These are phyloP conservation scores for Drosophila fuyamai DNA, from an alignment of 1,140 invertebrate genomes.

Conservation along the genomic window DNA sequence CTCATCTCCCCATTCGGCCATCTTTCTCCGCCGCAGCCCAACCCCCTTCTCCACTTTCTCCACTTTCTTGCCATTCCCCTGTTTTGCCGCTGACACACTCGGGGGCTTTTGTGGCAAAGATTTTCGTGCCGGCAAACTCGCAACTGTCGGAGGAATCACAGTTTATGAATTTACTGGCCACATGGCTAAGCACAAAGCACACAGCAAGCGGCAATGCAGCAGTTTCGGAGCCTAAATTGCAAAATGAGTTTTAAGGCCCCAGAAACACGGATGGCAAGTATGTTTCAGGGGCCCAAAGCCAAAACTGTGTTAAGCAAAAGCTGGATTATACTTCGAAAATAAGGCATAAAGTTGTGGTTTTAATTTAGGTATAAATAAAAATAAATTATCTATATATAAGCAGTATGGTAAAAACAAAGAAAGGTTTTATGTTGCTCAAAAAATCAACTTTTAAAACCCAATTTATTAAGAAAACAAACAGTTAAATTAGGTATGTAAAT, in stretches of 20 bases:
- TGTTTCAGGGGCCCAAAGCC: slow-evolving; percentile 8
- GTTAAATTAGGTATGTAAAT: too few species aligned
- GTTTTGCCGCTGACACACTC: slow-evolving; percentile 38
- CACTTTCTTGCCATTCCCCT: slow-evolving; percentile 14
- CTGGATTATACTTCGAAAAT: not conserved
- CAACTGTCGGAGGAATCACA: slow-evolving; percentile 61
- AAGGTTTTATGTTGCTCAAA: too few species aligned
- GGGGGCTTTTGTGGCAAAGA: slow-evolving; percentile 58
- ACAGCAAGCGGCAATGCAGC: slow-evolving; percentile 38
- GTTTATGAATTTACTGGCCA: slow-evolving; percentile 77
- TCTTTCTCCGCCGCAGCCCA: slow-evolving; percentile 11
- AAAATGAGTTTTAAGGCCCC: slow-evolving; percentile 51
- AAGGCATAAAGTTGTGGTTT: not conserved
- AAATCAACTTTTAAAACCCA: not conserved
- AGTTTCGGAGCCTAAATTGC: slow-evolving; percentile 29
- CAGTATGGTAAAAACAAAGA: too few species aligned
- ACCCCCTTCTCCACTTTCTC: slow-evolving; percentile 8
- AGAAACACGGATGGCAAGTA: not conserved
- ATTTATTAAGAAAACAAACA: not conserved
- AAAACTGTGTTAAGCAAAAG: slow-evolving; percentile 10
- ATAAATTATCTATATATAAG: too few species aligned
- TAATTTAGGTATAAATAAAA: too few species aligned
- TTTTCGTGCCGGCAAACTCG: slow-evolving; percentile 37
- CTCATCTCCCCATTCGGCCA: slow-evolving; percentile 1
- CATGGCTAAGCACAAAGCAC: slow-evolving; percentile 59